Evolutionary conservation across 2,113 vertebrate species (phyloP).

Genomic region (Hydrolagus affinis): DNA sequence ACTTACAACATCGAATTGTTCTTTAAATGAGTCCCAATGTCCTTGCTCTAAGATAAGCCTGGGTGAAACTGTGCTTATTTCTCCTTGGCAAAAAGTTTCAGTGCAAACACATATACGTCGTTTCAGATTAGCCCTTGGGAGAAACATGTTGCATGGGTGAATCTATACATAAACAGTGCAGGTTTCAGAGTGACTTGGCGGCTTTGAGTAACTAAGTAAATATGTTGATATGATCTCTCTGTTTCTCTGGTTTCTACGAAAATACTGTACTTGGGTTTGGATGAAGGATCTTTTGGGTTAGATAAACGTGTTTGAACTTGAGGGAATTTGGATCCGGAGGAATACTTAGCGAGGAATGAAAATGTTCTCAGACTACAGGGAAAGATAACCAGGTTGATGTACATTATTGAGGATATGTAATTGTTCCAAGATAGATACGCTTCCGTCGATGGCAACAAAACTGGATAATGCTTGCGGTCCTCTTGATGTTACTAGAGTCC

Average conservation of each 20-base stretch:
- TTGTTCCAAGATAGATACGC: neutral
- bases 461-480: too few species aligned
- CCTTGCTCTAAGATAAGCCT: too few species aligned
- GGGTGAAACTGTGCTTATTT: too few species aligned
- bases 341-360: neutral
- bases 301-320: slow-evolving; percentile 19
- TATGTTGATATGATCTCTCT: slow-evolving; percentile 7
- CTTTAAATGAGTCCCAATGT: too few species aligned
- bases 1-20: too few species aligned
- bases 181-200: neutral
- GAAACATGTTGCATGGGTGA: neutral
- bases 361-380: neutral
- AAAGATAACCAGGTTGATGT: neutral
- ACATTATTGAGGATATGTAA: neutral
- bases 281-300: neutral
- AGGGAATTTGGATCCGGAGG: neutral
- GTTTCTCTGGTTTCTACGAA: slow-evolving; percentile 22
- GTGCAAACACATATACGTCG: too few species aligned
- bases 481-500: too few species aligned
- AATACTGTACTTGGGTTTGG: slow-evolving; percentile 3
- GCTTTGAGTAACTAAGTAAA: slow-evolving; percentile 10
- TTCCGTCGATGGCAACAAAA: too few species aligned
- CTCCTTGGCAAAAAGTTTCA: too few species aligned
- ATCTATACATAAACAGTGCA: neutral
- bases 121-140: neutral